phyloP scores from a whole-genome alignment of 2,888 invertebrate species.

The Acronicta aceris region DNA sequence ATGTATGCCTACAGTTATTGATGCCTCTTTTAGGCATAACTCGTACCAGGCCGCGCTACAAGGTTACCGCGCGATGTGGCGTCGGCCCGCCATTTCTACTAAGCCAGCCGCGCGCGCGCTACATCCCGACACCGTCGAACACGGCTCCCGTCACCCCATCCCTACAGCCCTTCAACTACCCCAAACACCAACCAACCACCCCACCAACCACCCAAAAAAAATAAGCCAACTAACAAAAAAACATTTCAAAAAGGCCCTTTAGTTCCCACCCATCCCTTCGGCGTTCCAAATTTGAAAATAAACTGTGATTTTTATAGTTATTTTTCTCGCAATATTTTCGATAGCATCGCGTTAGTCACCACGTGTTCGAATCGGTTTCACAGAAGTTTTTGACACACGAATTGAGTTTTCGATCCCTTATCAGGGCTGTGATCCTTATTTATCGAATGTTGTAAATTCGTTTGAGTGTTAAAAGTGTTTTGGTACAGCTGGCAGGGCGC shows the following conservation, averaged over 20 bases:
- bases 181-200: slow-evolving; percentile 26
- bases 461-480: slow-evolving; percentile 58
- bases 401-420: slow-evolving; percentile 65
- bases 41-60: slow-evolving; percentile 64
- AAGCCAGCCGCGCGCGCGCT: slow-evolving; percentile 73
- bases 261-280: slow-evolving; percentile 23
- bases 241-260: slow-evolving; percentile 22
- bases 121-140: slow-evolving; percentile 53
- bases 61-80: slow-evolving; percentile 64
- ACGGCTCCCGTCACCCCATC: slow-evolving; percentile 47
- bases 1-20: slow-evolving; percentile 62
- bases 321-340: slow-evolving; percentile 29
- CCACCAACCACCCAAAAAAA: slow-evolving; percentile 36
- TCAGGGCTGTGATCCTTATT: slow-evolving; percentile 63
- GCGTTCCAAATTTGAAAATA: slow-evolving; percentile 29
- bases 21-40: slow-evolving; percentile 75
- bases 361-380: slow-evolving; percentile 38
- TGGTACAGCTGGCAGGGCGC: slow-evolving; percentile 58
- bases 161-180: slow-evolving; percentile 36
- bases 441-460: slow-evolving; percentile 64
- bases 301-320: slow-evolving; percentile 23
- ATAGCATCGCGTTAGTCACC: slow-evolving; percentile 21
- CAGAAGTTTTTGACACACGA: slow-evolving; percentile 33
- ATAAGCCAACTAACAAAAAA: slow-evolving; percentile 7
- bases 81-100: slow-evolving; percentile 73